A percentile compares a stretch with the other conserved stretches of the same genome.
Evolutionary conservation across 2,888 invertebrate species (phyloP).

Genomic region (Habrosyne pyritoides): DNA sequence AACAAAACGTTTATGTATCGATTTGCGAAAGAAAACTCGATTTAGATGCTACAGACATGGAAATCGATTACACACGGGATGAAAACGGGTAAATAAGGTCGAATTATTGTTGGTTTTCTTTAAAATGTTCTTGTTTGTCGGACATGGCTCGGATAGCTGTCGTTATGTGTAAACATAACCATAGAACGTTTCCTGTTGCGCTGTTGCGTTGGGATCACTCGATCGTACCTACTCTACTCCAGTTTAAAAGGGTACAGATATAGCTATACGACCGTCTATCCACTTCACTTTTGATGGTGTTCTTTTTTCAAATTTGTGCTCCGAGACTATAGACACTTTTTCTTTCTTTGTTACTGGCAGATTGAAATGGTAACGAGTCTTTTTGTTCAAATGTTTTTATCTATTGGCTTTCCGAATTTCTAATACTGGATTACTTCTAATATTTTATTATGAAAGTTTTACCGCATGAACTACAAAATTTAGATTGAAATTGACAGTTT

Average conservation of each 20-base stretch:
- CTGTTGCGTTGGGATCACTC: slow-evolving; percentile 30
- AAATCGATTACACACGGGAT: neutral
- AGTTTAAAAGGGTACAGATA: neutral
- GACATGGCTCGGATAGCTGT: slow-evolving; percentile 1
- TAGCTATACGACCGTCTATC: neutral
- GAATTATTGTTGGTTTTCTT: slow-evolving; percentile 8
- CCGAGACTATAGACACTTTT: neutral
- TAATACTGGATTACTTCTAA: neutral
- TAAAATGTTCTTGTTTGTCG: slow-evolving; percentile 1
- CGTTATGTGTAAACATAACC: slow-evolving; percentile 38
- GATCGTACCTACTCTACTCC: neutral
- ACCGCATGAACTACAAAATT: no score
- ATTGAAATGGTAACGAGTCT: neutral
- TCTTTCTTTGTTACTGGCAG: neutral
- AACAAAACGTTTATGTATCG: neutral
- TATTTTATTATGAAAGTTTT: neutral
- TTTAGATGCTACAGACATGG: neutral
- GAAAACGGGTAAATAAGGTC: slow-evolving; percentile 11
- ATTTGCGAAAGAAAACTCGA: neutral
- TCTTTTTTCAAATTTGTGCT: neutral
- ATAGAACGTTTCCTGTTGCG: slow-evolving; percentile 45
- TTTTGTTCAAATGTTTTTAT: neutral
- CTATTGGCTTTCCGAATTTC: neutral
- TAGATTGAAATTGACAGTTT: no score
- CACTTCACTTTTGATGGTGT: neutral